A percentile compares a stretch with the other conserved stretches of the same genome.
These are phyloP conservation scores for Molossus alvarezi DNA, from an alignment of 2,797 vertebrate genomes.

Conservation along the genomic window DNA sequence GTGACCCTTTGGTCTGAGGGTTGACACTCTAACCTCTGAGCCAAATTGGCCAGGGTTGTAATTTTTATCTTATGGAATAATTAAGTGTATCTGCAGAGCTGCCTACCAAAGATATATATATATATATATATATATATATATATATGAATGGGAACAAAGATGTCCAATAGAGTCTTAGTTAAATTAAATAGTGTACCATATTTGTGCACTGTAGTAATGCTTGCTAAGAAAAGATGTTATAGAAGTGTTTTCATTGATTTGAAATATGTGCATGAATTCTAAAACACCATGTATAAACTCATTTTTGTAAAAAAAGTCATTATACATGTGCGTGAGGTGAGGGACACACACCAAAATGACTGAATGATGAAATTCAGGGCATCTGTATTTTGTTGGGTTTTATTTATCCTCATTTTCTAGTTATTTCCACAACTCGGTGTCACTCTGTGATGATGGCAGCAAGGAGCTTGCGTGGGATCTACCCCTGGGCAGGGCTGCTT, in stretches of 20 bases:
- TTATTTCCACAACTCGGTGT: not conserved
- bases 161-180: not conserved
- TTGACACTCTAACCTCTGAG: no score
- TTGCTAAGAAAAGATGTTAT: not conserved
- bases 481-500: not conserved
- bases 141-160: not conserved
- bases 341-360: rapidly evolving
- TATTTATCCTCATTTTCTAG: not conserved
- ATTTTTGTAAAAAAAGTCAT: not conserved
- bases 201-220: not conserved
- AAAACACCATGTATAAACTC: not conserved
- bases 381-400: not conserved
- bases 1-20: no score
- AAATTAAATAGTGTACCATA: not conserved
- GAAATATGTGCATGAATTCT: not conserved
- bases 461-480: not conserved
- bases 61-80: constrained; percentile 28
- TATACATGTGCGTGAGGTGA: not conserved
- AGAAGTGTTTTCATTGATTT: not conserved
- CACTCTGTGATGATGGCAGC: not conserved
- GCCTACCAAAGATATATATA: not conserved
- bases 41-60: no score
- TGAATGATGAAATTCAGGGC: not conserved
- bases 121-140: no score
- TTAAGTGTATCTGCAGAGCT: not conserved